Percentiles rank a stretch among this genome's conserved stretches.
phyloP scores from a whole-genome alignment of 2,797 vertebrate genomes.

The Thaleichthys pacificus region DNA sequence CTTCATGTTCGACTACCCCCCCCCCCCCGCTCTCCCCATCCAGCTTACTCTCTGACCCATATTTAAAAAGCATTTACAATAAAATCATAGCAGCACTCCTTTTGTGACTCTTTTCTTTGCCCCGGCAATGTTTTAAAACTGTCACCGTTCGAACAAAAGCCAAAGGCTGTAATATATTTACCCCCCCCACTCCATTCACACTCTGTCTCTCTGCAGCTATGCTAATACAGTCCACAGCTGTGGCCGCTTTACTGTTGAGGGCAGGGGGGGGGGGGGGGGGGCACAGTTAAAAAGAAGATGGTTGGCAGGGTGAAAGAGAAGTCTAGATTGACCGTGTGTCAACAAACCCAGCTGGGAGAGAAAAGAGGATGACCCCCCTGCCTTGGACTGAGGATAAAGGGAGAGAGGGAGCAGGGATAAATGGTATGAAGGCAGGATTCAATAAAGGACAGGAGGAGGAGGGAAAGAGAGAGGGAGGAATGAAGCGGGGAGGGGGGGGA shows the following conservation, averaged over 20 bases:
- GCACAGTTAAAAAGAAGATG: constrained; percentile 56
- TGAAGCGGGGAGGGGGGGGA: constrained; percentile 35
- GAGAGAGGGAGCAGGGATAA: constrained; percentile 75
- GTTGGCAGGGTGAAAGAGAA: constrained; percentile 68
- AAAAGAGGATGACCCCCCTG: constrained; percentile 82
- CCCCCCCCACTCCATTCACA: constrained; percentile 54
- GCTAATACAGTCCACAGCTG: constrained; percentile 95
- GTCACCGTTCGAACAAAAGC: constrained; percentile 85
- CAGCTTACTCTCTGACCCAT: constrained; percentile 68
- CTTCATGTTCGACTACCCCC: constrained; percentile 25
- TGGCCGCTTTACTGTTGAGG: constrained; percentile 91
- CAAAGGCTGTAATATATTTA: constrained; percentile 92
- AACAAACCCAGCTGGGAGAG: constrained; percentile 95
- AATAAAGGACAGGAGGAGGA: constrained; percentile 80
- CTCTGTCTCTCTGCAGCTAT: constrained; percentile 66
- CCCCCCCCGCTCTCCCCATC: constrained; percentile 50
- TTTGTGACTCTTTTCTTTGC: constrained; percentile 61
- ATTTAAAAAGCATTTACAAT: constrained; percentile 91
- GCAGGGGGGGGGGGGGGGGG: constrained; percentile 49
- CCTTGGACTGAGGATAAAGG: constrained; percentile 60
- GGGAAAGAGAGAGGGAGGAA: constrained; percentile 41
- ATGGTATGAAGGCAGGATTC: constrained; percentile 85
- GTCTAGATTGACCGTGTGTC: constrained; percentile 89
- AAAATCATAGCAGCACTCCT: constrained; percentile 78
- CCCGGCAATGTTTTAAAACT: constrained; percentile 86